Evolutionary conservation across 1,140 invertebrate species (phyloP), one percentile per base, ranked within the genome.

Genomic region (Colletes latitarsis): DNA sequence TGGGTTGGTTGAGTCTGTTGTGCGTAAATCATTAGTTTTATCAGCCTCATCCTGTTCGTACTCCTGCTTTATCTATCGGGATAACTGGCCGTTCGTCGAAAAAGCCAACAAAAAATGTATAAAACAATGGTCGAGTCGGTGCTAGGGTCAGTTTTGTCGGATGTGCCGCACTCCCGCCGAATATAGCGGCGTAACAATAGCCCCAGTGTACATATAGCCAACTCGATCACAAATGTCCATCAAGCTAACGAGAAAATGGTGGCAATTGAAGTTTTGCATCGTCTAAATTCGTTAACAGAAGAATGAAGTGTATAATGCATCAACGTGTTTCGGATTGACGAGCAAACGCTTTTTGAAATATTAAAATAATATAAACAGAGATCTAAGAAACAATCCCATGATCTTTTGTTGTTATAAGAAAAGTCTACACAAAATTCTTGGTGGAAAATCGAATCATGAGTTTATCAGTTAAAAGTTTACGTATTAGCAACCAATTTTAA

Each of bases 1-100:
- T 21, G 64, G 55, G 43, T 39, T 46, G 70, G 57, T 70, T 75
- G 39, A 71, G 72, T 57, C 60, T 58, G 62, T 77, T 78, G 82
- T 80, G 67, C 85, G 89, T 92, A 92, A 92, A 92, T 92, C 91
- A 92, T 92, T 91, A 91, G 90, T 88, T 92, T 92, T 92, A 92
- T 92, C 91, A 90, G 89, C 82, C 88, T 92, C 89, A 92, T 91
- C 87, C 90, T 90, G 86, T 91, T 82, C 86, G 87, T 88, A 88
- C 89, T 89, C 89, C 83, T 86, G 87, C 85, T 92, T 92, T 92
- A 92, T 92, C 91, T 92, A 86, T 89, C 84, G 88, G 82, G 70
- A 89, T 90, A 91, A 89, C 87, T 87, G 88, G 74, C 87, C 88
- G 88, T 90, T 89, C 90, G 85, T 87, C 86, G 83, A 79, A 88